A percentile compares a stretch with the other conserved stretches of the same genome.
These are phyloP conservation scores for Eupithecia subfuscata DNA, from an alignment of 2,888 invertebrate genomes.

Conservation along the genomic window DNA sequence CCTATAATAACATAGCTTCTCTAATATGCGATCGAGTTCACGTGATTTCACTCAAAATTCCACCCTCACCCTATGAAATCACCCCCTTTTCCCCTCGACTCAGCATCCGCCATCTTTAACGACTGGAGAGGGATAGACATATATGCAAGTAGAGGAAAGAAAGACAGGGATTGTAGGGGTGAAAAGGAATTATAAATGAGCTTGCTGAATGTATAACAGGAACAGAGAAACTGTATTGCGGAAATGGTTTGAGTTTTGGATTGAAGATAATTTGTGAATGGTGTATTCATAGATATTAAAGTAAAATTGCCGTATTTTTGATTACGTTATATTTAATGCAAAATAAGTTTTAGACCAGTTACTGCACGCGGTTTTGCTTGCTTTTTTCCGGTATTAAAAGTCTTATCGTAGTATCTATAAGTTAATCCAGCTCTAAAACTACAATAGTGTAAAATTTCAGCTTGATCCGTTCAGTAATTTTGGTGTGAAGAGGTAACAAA, in stretches of 20 bases:
- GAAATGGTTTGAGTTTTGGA: slow-evolving; percentile 37
- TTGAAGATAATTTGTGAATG: not conserved
- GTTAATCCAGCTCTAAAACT: not conserved
- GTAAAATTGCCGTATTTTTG: not conserved
- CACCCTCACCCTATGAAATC: slow-evolving; percentile 70
- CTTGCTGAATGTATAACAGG: slow-evolving; percentile 64
- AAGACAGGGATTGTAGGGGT: slow-evolving; percentile 56
- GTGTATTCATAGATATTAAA: not conserved
- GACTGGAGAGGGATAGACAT: slow-evolving; percentile 50
- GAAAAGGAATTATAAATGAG: slow-evolving; percentile 62
- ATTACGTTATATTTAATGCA: not conserved
- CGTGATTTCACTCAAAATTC: slow-evolving; percentile 65
- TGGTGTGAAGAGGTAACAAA: not conserved
- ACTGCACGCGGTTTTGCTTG: not conserved
- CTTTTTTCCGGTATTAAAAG: not conserved
- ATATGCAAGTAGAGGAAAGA: slow-evolving; percentile 27
- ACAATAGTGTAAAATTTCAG: not conserved
- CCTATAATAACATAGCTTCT: slow-evolving; percentile 49
- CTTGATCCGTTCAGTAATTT: not conserved
- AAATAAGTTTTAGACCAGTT: not conserved
- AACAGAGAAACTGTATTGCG: slow-evolving; percentile 53
- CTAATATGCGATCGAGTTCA: slow-evolving; percentile 61
- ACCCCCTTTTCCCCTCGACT: slow-evolving; percentile 55
- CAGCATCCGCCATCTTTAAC: slow-evolving; percentile 79
- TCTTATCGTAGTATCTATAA: not conserved